Base-by-base conservation (phyloP, 2,113 vertebrate species). In the Amphilophus citrinellus region DNA sequence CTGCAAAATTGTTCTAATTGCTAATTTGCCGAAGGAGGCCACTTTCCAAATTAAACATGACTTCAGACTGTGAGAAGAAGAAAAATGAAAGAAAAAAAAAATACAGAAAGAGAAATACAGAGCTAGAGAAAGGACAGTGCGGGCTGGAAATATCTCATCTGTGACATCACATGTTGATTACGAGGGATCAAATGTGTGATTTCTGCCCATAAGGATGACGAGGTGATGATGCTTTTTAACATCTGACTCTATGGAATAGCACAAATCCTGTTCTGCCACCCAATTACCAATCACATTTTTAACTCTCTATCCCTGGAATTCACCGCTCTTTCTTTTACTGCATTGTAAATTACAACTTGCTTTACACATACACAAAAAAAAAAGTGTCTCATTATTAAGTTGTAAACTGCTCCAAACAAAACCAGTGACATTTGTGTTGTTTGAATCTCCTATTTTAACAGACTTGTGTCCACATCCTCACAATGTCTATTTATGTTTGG, bases 1-100 rank as follows among this genome's bases (percentile, higher is more conserved):
- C 96, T 96, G 96, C 97, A 97, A 98, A 98, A 98, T 97, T 98
- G 97, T 97, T 98, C 97, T 98, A 99, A 98, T 98, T 99, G 98
- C 98, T 98, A 97, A 98, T 98, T 98, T 97, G 97, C 97, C 95
- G 94, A 97, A 98, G 96, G 96, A 98, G 96, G 96, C 95, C 95
- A 92, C 96, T 97, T 97, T 97, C 96, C 97, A 98, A 98, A 98
- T 98, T 95, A 98, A 98, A 98, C 97, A 96, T 96, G 97, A 97
- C 96, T 97, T 95, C 85, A 93, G 95, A 93, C 95, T 94, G 95
- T 79, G 94, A 96, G 93, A 94, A 95, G 95, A 93, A 91, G 88
- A 68, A 77, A 84, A 53, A 61, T 53, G 20, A 44, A 66, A 27
- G 27, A 27, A 58, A 80, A 79, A 63, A 9, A 42, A 80, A 83